Conservation (phyloP, 2,113 vertebrate genomes). For the Tiliqua scincoides region DNA sequence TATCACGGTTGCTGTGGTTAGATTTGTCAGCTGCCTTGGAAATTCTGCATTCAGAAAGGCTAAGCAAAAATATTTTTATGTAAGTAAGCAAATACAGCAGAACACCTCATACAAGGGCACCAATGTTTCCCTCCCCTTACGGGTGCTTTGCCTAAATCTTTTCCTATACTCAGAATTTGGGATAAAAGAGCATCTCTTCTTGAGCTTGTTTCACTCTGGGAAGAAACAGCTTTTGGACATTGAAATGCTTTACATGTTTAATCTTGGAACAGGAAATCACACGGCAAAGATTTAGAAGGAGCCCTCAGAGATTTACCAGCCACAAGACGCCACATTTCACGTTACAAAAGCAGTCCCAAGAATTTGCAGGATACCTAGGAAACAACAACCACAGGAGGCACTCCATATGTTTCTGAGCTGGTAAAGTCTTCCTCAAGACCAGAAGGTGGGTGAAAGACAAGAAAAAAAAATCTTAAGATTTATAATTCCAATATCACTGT, state of each 20-base stretch:
- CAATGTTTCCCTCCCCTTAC: background rate
- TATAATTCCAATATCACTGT: background rate
- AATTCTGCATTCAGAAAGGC: background rate
- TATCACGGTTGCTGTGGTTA: background rate
- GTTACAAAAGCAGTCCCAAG: rapidly evolving
- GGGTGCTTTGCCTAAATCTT: background rate
- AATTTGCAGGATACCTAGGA: background rate
- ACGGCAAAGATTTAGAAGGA: conserved; percentile 15
- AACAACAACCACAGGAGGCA: background rate
- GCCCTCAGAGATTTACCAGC: background rate
- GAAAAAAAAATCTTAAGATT: background rate
- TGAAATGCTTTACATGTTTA: background rate
- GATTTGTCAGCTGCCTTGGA: background rate
- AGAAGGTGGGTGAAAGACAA: background rate
- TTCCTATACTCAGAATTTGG: background rate
- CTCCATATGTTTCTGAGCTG: background rate
- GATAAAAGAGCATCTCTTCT: background rate
- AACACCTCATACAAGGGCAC: background rate
- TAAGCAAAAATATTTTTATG: background rate
- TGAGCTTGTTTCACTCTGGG: background rate
- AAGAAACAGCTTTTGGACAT: background rate
- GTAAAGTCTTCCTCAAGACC: background rate
- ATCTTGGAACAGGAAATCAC: background rate
- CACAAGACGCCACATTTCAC: background rate
- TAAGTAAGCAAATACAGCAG: too few species aligned